Conservation (phyloP, 2,113 vertebrate genomes). For the Guaruba guarouba region DNA sequence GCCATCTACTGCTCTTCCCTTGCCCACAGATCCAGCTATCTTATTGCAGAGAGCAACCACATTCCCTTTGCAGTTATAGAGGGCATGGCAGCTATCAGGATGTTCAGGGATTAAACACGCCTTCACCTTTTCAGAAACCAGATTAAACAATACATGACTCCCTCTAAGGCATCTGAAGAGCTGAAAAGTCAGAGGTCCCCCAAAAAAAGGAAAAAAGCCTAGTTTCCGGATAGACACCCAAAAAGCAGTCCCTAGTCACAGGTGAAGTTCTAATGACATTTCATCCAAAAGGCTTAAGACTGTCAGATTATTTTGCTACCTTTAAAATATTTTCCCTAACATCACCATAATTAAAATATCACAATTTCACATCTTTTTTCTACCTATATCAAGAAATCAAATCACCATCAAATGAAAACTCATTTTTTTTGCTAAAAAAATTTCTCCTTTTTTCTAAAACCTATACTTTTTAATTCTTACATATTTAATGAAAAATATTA, state of each 20-base stretch:
- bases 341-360: neutral
- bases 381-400: neutral
- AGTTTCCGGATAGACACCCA: neutral
- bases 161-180: neutral
- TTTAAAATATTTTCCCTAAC: neutral
- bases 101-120: neutral
- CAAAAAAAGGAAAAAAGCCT: accelerated
- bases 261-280: neutral
- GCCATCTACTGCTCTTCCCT: neutral
- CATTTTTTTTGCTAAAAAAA: neutral
- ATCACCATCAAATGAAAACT: neutral
- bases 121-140: neutral
- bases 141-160: neutral
- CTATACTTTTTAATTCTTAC: neutral
- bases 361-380: neutral
- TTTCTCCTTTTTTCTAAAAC: neutral
- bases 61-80: neutral
- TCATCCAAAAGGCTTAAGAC: neutral
- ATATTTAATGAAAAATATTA: neutral
- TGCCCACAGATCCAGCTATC: neutral
- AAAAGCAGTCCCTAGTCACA: neutral
- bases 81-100: neutral
- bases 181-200: neutral
- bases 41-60: neutral
- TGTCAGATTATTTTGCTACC: neutral